Percentiles rank a stretch among this genome's conserved stretches.
Evolutionary conservation across 1,140 invertebrate genomes (phyloP).

Genomic region (Cataglyphis hispanica): DNA sequence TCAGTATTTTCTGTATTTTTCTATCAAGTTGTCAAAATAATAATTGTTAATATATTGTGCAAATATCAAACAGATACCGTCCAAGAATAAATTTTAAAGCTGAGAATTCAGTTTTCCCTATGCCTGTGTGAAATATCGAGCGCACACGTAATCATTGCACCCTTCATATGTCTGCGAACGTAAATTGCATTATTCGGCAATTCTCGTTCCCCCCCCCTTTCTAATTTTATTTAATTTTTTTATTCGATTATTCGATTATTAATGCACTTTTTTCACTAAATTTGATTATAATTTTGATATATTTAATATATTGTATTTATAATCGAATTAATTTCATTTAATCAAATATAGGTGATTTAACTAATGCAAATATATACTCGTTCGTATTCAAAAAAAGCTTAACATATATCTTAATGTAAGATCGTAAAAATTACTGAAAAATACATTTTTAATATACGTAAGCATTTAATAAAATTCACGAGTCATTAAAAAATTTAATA

Average conservation of each 20-base stretch:
- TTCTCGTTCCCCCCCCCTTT: not conserved
- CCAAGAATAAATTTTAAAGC: slow-evolving; percentile 84
- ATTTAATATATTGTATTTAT: not conserved
- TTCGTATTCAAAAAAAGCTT: too few species aligned
- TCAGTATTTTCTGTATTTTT: slow-evolving; percentile 85
- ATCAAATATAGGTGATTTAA: too few species aligned
- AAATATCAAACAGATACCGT: slow-evolving; percentile 86
- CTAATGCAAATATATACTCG: too few species aligned
- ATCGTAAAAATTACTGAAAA: too few species aligned
- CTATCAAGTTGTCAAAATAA: slow-evolving; percentile 82
- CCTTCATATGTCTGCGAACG: not conserved
- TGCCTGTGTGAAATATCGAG: slow-evolving; percentile 47
- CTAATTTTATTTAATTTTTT: slow-evolving; percentile 13
- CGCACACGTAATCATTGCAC: not conserved
- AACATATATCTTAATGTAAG: too few species aligned
- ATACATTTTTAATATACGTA: too few species aligned
- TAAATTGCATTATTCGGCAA: slow-evolving; percentile 9
- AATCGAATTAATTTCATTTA: not conserved
- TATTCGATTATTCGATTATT: too few species aligned
- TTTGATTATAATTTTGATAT: slow-evolving; percentile 5
- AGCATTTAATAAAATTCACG: too few species aligned
- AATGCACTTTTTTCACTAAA: not conserved
- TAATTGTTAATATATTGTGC: slow-evolving; percentile 86
- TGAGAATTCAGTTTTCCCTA: slow-evolving; percentile 75
- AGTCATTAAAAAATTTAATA: too few species aligned